A percentile compares a stretch with the other conserved stretches of the same genome.
Evolutionary conservation across 2,888 invertebrate genomes (phyloP).

Genomic region (Drosophila diplacantha): DNA sequence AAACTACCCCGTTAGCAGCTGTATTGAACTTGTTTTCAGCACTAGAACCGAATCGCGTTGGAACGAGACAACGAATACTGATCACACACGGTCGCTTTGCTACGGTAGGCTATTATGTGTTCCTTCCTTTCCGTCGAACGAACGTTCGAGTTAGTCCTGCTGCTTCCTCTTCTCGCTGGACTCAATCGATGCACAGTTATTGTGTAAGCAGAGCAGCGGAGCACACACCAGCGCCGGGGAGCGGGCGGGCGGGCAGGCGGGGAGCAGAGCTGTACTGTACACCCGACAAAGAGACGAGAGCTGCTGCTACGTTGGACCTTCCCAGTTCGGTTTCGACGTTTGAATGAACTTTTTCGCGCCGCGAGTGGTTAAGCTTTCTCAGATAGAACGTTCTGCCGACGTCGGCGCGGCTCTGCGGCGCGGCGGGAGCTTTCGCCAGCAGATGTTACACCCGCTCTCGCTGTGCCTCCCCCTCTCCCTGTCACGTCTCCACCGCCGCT

Average conservation of each 20-base stretch:
- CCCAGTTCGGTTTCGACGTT: slow-evolving; percentile 77
- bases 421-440: slow-evolving; percentile 52
- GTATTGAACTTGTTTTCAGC: slow-evolving; percentile 57
- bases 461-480: neutral
- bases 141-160: slow-evolving; percentile 42
- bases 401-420: slow-evolving; percentile 20
- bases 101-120: slow-evolving; percentile 16
- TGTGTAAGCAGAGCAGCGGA: slow-evolving; percentile 72
- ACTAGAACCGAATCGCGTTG: slow-evolving; percentile 51
- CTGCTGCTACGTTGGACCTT: slow-evolving; percentile 74
- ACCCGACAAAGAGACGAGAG: slow-evolving; percentile 74
- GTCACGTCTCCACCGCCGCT: slow-evolving; percentile 2
- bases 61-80: slow-evolving; percentile 55
- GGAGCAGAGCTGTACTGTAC: slow-evolving; percentile 70
- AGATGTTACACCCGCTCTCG: slow-evolving; percentile 29
- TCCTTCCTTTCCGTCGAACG: slow-evolving; percentile 26
- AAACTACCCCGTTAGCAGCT: slow-evolving; percentile 64
- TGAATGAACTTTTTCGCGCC: slow-evolving; percentile 76
- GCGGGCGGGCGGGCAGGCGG: slow-evolving; percentile 63
- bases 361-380: slow-evolving; percentile 75
- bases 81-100: slow-evolving; percentile 60
- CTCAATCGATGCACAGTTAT: slow-evolving; percentile 73
- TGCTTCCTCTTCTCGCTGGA: slow-evolving; percentile 64
- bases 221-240: slow-evolving; percentile 60
- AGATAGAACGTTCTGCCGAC: slow-evolving; percentile 47